Base-by-base conservation (phyloP, 2,113 vertebrate genomes). In the Archocentrus centrarchus region DNA sequence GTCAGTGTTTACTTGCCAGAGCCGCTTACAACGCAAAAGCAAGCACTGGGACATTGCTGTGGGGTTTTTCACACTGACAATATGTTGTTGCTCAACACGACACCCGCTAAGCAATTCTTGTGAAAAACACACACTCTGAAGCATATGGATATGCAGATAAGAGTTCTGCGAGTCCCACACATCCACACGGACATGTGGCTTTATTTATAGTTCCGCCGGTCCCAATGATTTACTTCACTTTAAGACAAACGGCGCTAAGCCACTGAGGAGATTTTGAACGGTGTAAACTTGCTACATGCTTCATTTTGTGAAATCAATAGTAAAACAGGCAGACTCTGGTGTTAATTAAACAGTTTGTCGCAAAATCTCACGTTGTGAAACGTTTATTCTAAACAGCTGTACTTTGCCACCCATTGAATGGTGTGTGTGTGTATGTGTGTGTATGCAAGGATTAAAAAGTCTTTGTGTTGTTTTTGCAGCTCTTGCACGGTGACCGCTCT, bases 51-150 rank as follows among this genome's bases (percentile, higher is more conserved):
- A 94, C 83, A 63, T 63, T 57, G 89, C 93, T 75, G 80, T 61
- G 22, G 88, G 91, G 79, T 75, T 83, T 90, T 88, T 93, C 89
- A 83, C 92, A 90, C 79, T 64, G 3, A 75, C 80, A 86, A 68
- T 41, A 87, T 58, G 76, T 63, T 68, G 89, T 81, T 87, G 63
- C 84, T 84, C 82, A 86, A 90, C 85, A 75, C 20, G 60, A 87
- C 81, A 73, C 73, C 55, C 73, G 57, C 75, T 15, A 18, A 88
- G 79, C 83, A 84, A 62, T 82, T 87, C 68, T 59, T 44, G 47
- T 44, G 57, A 30, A 60, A 62, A 79, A 68, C 44, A 59, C 80
- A 64, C 59, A 20, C 41, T 20, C 30, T 9, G 4, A 80, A 61
- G 82, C 70, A 68, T 77, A 66, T 88, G 82, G 75, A 77, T 44